Conservation (phyloP, 2,888 invertebrate genomes). For the Andrena haemorrhoa region DNA sequence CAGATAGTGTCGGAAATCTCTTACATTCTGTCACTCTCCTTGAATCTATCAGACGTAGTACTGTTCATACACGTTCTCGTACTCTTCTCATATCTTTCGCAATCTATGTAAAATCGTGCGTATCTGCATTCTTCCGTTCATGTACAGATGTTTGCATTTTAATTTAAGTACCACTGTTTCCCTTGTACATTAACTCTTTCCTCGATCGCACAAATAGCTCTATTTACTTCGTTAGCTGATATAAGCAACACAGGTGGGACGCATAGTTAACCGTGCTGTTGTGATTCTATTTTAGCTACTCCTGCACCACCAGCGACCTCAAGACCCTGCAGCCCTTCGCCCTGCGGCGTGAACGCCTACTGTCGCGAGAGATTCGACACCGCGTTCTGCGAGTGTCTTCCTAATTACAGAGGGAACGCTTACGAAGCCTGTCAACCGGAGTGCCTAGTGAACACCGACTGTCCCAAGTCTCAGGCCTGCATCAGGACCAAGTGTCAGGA, state of each 20-base stretch:
- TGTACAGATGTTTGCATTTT: constrained; percentile 28
- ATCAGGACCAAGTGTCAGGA: constrained; percentile 89
- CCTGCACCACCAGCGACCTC: constrained; percentile 60
- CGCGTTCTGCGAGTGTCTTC: constrained; percentile 90
- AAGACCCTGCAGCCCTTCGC: constrained; percentile 88
- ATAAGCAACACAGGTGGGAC: too few species aligned
- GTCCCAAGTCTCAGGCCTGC: constrained; percentile 89
- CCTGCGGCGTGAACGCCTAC: constrained; percentile 89
- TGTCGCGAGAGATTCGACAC: constrained; percentile 89
- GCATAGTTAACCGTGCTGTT: not conserved
- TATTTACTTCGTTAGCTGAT: constrained; percentile 6
- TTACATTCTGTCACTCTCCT: not conserved
- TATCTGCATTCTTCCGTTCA: constrained; percentile 3
- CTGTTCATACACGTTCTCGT: constrained; percentile 31
- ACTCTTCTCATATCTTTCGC: constrained; percentile 3
- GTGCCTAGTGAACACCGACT: constrained; percentile 91
- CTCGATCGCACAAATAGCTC: not conserved
- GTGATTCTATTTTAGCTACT: constrained; percentile 49
- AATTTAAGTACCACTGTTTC: not conserved
- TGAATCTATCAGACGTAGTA: not conserved
- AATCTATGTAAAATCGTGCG: constrained; percentile 15
- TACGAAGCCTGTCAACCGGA: constrained; percentile 88
- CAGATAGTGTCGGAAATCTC: not conserved
- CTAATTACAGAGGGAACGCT: constrained; percentile 89
- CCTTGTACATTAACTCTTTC: constrained; percentile 49